Evolutionary conservation across 1,140 invertebrate species (phyloP).

Genomic region (Meloidogyne hapla): DNA sequence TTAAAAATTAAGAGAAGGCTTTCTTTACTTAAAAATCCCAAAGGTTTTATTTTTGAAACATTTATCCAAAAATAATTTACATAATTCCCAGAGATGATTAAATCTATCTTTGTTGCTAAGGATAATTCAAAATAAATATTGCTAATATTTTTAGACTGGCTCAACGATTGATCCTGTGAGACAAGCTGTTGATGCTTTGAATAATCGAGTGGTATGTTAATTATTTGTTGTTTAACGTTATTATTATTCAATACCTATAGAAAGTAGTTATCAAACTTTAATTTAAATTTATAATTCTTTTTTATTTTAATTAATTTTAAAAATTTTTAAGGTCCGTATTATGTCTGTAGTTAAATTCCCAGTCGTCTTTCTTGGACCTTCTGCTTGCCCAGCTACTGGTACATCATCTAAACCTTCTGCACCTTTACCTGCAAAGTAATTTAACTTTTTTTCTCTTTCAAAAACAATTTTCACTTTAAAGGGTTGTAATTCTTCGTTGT

Average conservation of each 20-base stretch:
- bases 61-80: too few species aligned
- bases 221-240: too few species aligned
- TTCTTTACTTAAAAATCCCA: too few species aligned
- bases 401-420: conserved; percentile 29
- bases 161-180: conserved; percentile 58
- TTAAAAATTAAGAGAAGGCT: neutral
- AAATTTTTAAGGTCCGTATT: conserved; percentile 37
- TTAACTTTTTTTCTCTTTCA: neutral
- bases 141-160: conserved; percentile 45
- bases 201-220: conserved; percentile 46
- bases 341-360: conserved; percentile 58
- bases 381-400: conserved; percentile 25
- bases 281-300: too few species aligned
- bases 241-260: too few species aligned
- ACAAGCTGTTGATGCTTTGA: conserved; percentile 59
- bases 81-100: too few species aligned
- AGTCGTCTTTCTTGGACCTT: conserved; percentile 55
- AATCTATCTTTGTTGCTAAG: too few species aligned
- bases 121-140: neutral
- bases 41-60: too few species aligned
- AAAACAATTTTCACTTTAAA: neutral
- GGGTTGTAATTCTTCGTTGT: conserved; percentile 55
- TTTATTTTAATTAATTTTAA: neutral
- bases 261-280: too few species aligned
- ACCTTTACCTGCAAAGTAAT: conserved; percentile 46